Evolutionary conservation across 2,113 vertebrate species (phyloP).

Genomic region (Dendrocopos noguchii): DNA sequence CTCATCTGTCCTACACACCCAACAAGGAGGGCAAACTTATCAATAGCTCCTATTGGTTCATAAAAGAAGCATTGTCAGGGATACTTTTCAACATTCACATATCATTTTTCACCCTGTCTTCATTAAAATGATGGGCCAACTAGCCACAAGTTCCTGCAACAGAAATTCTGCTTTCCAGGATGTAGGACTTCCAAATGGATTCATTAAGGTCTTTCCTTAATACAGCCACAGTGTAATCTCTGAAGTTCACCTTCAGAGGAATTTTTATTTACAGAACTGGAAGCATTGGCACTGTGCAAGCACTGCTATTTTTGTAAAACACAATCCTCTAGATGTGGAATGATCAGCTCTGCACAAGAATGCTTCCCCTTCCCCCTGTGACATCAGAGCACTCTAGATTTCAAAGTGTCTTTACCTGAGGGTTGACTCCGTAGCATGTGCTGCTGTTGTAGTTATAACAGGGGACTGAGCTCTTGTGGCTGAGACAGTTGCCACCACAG

Average conservation of each 20-base stretch:
- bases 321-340: not conserved
- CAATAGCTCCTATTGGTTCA: not conserved
- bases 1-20: not conserved
- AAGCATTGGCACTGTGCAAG: not conserved
- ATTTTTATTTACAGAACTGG: not conserved
- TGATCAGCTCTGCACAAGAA: not conserved
- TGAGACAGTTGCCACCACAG: conserved; percentile 93
- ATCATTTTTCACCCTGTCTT: not conserved
- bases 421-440: conserved; percentile 88
- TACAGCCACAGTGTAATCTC: not conserved
- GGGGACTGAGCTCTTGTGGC: conserved; percentile 94
- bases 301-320: not conserved
- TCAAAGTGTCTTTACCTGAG: conserved; percentile 81
- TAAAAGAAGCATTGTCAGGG: not conserved
- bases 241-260: not conserved
- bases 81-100: not conserved
- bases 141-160: not conserved
- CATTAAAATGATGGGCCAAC: not conserved
- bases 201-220: not conserved
- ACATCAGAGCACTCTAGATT: not conserved
- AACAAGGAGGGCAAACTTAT: not conserved
- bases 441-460: conserved; percentile 89
- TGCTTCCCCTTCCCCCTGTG: not conserved
- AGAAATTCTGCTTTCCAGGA: not conserved
- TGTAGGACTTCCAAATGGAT: not conserved